Conservation (phyloP, 2,888 invertebrate species). For the Ptilodon capucinus region DNA sequence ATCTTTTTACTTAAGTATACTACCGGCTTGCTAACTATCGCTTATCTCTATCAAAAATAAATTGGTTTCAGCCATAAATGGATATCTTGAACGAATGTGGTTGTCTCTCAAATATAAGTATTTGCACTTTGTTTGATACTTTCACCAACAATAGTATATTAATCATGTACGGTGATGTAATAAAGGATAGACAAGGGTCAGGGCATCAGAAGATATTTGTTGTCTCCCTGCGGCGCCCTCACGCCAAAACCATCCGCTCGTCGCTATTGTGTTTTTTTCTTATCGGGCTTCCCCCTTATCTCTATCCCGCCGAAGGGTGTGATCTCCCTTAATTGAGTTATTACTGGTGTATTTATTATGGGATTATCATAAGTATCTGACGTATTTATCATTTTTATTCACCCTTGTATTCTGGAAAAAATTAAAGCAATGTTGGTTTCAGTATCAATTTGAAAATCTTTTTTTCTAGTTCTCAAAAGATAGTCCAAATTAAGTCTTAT, state of each 20-base stretch:
- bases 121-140: slow-evolving; percentile 62
- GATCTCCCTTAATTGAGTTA: slow-evolving; percentile 76
- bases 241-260: slow-evolving; percentile 52
- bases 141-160: slow-evolving; percentile 72
- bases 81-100: not conserved
- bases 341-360: slow-evolving; percentile 65
- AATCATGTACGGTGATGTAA: slow-evolving; percentile 63
- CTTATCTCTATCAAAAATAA: no score
- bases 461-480: no score
- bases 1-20: no score
- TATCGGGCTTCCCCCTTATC: slow-evolving; percentile 53
- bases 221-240: slow-evolving; percentile 31
- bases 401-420: slow-evolving; percentile 10
- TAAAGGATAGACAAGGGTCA: slow-evolving; percentile 63
- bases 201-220: slow-evolving; percentile 60
- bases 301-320: slow-evolving; percentile 50
- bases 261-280: slow-evolving; percentile 60
- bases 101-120: slow-evolving; percentile 36
- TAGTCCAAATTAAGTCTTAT: no score
- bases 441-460: no score
- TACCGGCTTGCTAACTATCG: not conserved
- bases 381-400: slow-evolving; percentile 18
- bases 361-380: slow-evolving; percentile 47
- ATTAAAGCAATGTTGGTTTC: no score
- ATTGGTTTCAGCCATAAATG: not conserved